Evolutionary conservation across 2,888 invertebrate genomes (phyloP), one percentile per base, ranked within the genome.

Genomic region (Drosophila incognita): DNA sequence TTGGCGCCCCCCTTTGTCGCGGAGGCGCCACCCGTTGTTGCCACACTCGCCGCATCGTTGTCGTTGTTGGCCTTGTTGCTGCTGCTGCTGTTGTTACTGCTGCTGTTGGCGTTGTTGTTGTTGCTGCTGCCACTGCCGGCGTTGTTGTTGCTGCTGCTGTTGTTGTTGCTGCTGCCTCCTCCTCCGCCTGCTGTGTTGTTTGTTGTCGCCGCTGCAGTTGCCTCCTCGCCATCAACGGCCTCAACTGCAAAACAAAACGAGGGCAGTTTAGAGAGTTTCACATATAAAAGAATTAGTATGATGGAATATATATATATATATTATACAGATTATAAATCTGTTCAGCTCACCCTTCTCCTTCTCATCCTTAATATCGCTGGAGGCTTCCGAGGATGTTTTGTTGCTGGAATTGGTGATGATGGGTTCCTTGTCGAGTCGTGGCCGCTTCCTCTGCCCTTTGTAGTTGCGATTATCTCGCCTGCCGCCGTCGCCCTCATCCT

Each of bases 401-500:
- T 87, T 86, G 72, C 88, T 79, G 4, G 80, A 77, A 13, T 80
- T 80, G 6, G 69, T 75, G n/a, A 74, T 81, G 54, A 90, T 92
- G 42, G 72, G 68, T 2, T 95, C 95, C 88, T 94, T 96, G 91
- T 96, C 96, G 67, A 97, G 94, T 2, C 97, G 95, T 61, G 96
- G 96, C 0, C 97, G 94, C 92, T 97, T 97, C 74, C 96, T 94
- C 57, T 94, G 94, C 6, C 94, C 93, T 83, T 95, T 94, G 92
- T 94, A 95, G n/a, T 94, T 94, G 72, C 95, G 94, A 79, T 92
- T 95, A 91, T 96, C 96, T 67, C 96, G 94, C 1, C 96, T 94
- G 4, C 94, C 94, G 56, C 93, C 93, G 64, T 93, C 93, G 2
- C 96, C 97, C 93, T 99, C 99, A 92, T 99, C 98, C 93, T 99